These are phyloP conservation scores for Pelagia noctiluca DNA, from an alignment of 30 jellyfish, hydroid and myxozoan genomes.

Conservation along the genomic window DNA sequence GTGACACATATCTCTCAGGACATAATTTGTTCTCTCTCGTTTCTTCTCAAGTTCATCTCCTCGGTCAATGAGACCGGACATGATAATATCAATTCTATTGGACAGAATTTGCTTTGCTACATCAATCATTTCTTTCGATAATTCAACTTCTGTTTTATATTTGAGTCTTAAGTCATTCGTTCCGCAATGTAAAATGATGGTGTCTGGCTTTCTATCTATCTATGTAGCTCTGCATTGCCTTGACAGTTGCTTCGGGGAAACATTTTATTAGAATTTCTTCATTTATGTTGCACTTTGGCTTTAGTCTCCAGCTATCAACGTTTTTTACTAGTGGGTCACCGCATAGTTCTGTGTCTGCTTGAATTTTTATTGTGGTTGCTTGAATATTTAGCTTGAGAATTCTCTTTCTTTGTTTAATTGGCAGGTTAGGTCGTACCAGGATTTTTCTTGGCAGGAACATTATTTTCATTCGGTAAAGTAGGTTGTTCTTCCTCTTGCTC, in stretches of 20 bases:
- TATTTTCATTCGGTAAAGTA: background rate
- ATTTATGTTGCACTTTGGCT: background rate
- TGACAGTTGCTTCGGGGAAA: slow-evolving; percentile 17
- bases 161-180: background rate
- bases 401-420: background rate
- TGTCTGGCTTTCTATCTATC: slow-evolving; percentile 8
- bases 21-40: slow-evolving; percentile 11
- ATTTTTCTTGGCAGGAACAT: background rate
- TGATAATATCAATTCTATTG: background rate
- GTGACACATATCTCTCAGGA: slow-evolving; percentile 20
- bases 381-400: too few relatives aligned
- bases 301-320: slow-evolving; percentile 8
- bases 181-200: background rate
- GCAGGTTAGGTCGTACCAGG: background rate
- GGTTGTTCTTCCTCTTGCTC: too few relatives aligned
- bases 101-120: slow-evolving; percentile 7
- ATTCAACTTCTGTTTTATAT: slow-evolving; percentile 17
- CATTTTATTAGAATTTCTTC: background rate
- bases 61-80: slow-evolving; percentile 21
- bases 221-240: background rate
- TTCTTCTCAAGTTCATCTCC: slow-evolving; percentile 32
- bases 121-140: slow-evolving; percentile 5
- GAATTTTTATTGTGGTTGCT: too few relatives aligned
- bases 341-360: background rate
- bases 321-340: slow-evolving; percentile 11